Evolutionary conservation across 2,797 vertebrate genomes (phyloP), one percentile per base, ranked within the genome.

Genomic region (Fistularia tabacaria): DNA sequence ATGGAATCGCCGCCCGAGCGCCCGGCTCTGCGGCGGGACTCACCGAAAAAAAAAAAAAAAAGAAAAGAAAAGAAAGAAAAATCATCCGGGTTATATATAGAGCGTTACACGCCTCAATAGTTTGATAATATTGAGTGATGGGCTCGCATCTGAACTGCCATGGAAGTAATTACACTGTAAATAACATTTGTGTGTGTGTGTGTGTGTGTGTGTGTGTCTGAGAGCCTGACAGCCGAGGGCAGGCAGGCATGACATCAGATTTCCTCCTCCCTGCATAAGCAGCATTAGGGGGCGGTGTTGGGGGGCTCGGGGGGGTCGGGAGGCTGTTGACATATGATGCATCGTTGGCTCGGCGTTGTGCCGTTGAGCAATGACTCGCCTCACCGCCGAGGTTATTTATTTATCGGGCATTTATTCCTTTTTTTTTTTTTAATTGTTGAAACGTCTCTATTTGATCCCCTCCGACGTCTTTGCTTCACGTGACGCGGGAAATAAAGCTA

Each of bases 211-310:
- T 68, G 55, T 62, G 71, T 76, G 63, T 79, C 47, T 51, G 36
- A 50, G 15, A 41, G 49, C 57, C 66, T 84, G 79, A 83, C 76
- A 85, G 79, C 64, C 59, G 53, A 71, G 63, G 62, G 77, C 85
- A 87, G 78, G 78, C 79, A 84, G 73, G 78, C 84, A 84, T 87
- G 81, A 85, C 85, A 87, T 84, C 76, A 73, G 64, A 77, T 82
- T 79, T 71, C 79, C 68, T 74, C 74, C 65, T 73, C 59, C 69
- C 55, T 64, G 57, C 69, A 73, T 76, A 74, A 80, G 67, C 57
- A 66, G 69, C 56, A 67, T 73, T 65, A 73, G 39, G 12, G 50
- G 39, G 51, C 9, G 38, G 51, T 11, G n/a, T 10, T 9, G 11
- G 51, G 15, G 41, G 41, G 14, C 40, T 13, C 8, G 10, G 38